Conservation (phyloP, 1,140 invertebrate species). For the Maniola jurtina region DNA sequence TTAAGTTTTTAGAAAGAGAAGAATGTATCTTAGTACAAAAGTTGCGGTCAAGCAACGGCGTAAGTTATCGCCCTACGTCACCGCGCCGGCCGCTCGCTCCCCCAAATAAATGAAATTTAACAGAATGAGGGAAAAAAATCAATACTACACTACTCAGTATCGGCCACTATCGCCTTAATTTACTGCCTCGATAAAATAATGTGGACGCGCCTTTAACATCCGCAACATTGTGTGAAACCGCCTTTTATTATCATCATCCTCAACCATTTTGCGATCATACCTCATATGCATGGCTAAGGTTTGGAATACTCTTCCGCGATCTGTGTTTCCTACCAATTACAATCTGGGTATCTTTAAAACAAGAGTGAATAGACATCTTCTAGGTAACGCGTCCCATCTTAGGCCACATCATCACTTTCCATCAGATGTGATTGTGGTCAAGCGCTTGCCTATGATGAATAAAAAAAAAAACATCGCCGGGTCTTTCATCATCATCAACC, state of each 20-base stretch:
- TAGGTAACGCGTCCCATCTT: too few relatives aligned
- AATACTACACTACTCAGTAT: constrained; percentile 69
- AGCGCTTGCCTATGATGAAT: too few relatives aligned
- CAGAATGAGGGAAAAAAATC: constrained; percentile 78
- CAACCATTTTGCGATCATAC: too few relatives aligned
- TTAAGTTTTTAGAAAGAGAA: background rate
- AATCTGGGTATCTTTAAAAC: too few relatives aligned
- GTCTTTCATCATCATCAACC: too few relatives aligned
- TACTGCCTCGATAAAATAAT: constrained; percentile 56
- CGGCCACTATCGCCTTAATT: constrained; percentile 73
- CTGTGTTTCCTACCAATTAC: too few relatives aligned
- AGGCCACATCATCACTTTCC: too few relatives aligned
- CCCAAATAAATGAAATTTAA: constrained; percentile 78
- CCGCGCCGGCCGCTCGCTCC: constrained; percentile 57
- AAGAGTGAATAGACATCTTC: too few relatives aligned
- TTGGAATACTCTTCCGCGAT: too few relatives aligned
- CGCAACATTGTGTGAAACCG: background rate
- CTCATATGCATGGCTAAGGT: too few relatives aligned
- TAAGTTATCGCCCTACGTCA: constrained; percentile 52
- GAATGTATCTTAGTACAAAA: constrained; percentile 11
- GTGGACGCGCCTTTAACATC: constrained; percentile 10
- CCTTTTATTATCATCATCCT: background rate
- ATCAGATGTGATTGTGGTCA: too few relatives aligned
- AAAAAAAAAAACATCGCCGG: too few relatives aligned
- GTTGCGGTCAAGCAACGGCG: constrained; percentile 16